A percentile compares a stretch with the other conserved stretches of the same genome.
Conservation (phyloP, 1,140 invertebrate genomes). For the Anastatus disparis region DNA sequence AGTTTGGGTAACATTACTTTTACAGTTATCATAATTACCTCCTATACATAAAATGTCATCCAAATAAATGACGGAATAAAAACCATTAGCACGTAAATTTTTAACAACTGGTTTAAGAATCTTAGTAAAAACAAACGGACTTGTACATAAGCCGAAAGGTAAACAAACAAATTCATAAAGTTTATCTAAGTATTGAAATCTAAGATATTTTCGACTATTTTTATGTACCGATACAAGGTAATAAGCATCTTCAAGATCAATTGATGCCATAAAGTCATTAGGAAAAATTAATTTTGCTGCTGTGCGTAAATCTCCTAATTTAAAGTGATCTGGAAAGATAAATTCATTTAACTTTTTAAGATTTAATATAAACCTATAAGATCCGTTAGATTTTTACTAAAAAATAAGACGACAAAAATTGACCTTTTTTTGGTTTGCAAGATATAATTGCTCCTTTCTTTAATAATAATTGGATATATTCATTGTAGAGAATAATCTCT, state of each 20-base stretch:
- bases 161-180: conserved; percentile 36
- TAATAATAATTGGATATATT: too few species aligned
- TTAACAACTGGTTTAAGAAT: conserved; percentile 26
- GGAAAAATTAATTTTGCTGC: conserved; percentile 14
- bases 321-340: not conserved
- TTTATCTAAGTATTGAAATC: conserved; percentile 20
- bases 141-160: conserved; percentile 31
- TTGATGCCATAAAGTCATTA: too few species aligned
- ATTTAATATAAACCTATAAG: not conserved
- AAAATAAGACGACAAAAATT: conserved; percentile 3
- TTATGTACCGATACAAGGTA: conserved; percentile 24
- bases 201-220: conserved; percentile 19
- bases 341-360: conserved; percentile 7
- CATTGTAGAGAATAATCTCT: too few species aligned
- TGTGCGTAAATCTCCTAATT: conserved; percentile 15
- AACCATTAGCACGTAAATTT: conserved; percentile 8
- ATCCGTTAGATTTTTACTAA: not conserved
- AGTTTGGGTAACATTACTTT: conserved; percentile 12
- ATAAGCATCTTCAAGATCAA: conserved; percentile 36
- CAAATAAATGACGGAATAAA: conserved; percentile 26
- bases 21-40: too few species aligned
- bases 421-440: too few species aligned
- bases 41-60: conserved; percentile 30
- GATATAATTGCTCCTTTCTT: too few species aligned
- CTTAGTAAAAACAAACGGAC: conserved; percentile 38